A percentile compares a stretch with the other conserved stretches of the same genome.
phyloP scores from a whole-genome alignment of 2,113 vertebrate species.

The Tragelaphus strepsiceros region DNA sequence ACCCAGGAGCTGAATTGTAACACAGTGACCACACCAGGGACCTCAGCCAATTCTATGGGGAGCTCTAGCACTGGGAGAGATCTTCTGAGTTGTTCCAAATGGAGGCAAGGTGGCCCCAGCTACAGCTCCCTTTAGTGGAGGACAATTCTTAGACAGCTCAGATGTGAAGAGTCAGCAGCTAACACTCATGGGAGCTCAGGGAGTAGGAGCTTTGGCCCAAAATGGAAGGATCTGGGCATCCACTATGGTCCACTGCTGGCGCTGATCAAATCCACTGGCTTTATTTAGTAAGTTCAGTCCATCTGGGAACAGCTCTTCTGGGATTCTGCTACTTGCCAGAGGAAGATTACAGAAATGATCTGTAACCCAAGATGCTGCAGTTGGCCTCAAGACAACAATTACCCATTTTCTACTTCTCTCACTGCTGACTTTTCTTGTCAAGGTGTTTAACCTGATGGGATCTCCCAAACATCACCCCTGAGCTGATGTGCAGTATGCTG shows the following conservation, averaged over 20 bases:
- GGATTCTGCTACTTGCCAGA: neutral
- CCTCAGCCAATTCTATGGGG: neutral
- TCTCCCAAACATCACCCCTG: neutral
- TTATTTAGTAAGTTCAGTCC: neutral
- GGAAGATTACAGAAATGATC: neutral
- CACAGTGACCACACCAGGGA: neutral
- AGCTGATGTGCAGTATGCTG: neutral
- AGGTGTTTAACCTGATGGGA: neutral
- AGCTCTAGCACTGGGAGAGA: neutral
- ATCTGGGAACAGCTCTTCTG: neutral
- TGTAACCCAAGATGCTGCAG: neutral
- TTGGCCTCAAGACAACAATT: neutral
- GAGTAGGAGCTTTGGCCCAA: neutral
- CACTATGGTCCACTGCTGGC: neutral
- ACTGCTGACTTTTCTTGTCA: neutral
- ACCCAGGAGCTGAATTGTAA: neutral
- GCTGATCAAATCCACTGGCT: neutral
- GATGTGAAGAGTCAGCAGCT: neutral
- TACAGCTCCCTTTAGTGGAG: neutral
- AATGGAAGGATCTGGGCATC: neutral
- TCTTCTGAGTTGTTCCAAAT: neutral
- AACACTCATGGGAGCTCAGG: neutral
- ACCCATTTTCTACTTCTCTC: neutral
- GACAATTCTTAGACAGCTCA: neutral
- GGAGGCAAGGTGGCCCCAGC: neutral